Evolutionary conservation across 2,888 invertebrate genomes (phyloP).

Genomic region (Nephrocerus scutellatus): DNA sequence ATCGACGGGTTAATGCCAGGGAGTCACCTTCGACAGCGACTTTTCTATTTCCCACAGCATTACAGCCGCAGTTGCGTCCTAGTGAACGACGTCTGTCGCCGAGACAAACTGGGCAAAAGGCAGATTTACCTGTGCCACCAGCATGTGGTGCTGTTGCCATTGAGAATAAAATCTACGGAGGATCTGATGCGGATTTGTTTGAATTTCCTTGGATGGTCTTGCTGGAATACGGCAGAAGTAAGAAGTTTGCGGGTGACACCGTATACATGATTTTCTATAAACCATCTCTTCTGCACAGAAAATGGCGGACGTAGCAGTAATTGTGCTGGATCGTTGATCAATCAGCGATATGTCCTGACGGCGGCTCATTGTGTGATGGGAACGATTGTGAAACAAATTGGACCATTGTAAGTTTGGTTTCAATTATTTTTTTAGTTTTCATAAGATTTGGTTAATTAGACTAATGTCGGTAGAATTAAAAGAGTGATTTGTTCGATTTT

Average conservation of each 20-base stretch:
- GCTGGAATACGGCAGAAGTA: slow-evolving; percentile 52
- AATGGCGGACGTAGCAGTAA: slow-evolving; percentile 32
- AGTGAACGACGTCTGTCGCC: slow-evolving; percentile 13
- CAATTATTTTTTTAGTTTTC: background rate
- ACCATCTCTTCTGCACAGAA: slow-evolving; percentile 7
- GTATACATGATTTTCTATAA: slow-evolving; percentile 1
- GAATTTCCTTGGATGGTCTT: slow-evolving; percentile 67
- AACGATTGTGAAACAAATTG: slow-evolving; percentile 49
- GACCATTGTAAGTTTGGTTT: slow-evolving; percentile 50
- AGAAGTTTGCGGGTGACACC: slow-evolving; percentile 15
- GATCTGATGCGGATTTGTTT: slow-evolving; percentile 52
- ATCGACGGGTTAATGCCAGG: slow-evolving; percentile 18
- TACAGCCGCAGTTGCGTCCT: background rate
- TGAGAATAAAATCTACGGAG: slow-evolving; percentile 57
- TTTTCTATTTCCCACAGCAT: slow-evolving; percentile 20
- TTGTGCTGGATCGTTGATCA: slow-evolving; percentile 43
- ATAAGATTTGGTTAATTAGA: too few relatives aligned
- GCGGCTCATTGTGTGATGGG: slow-evolving; percentile 58
- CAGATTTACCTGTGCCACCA: slow-evolving; percentile 31
- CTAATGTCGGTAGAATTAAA: too few relatives aligned
- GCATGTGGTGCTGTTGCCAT: slow-evolving; percentile 41
- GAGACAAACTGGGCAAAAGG: background rate
- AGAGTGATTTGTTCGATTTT: too few relatives aligned
- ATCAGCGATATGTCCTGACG: slow-evolving; percentile 52
- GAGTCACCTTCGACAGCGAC: slow-evolving; percentile 19